phyloP scores from a whole-genome alignment of 2,888 invertebrate species.

The Amorpha juglandis region DNA sequence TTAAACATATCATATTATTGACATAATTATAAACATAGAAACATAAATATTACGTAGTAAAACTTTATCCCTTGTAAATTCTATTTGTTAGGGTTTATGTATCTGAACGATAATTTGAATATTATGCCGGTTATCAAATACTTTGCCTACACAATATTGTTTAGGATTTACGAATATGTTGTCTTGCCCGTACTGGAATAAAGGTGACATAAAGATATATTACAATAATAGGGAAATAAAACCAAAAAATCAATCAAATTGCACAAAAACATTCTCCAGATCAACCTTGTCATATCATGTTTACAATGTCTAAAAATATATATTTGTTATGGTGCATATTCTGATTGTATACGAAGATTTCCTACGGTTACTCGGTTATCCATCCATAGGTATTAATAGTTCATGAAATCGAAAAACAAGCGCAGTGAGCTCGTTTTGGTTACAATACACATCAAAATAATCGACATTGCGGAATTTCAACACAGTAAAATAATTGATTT shows the following conservation, averaged over 20 bases:
- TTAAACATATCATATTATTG: not conserved
- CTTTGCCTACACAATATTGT: not conserved
- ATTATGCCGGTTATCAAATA: too few relatives aligned
- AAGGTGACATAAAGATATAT: not conserved
- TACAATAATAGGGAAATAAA: not conserved
- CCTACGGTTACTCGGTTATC: constrained; percentile 40
- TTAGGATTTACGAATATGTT: too few relatives aligned
- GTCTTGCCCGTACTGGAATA: too few relatives aligned
- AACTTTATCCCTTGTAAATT: too few relatives aligned
- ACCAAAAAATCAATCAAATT: not conserved
- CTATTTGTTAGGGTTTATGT: too few relatives aligned
- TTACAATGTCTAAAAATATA: constrained; percentile 5
- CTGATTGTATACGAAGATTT: constrained; percentile 33
- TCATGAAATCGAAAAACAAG: constrained; percentile 36
- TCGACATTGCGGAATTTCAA: constrained; percentile 29
- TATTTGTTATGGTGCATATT: constrained; percentile 41
- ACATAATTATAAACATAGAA: not conserved
- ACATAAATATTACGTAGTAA: too few relatives aligned
- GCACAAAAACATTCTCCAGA: not conserved
- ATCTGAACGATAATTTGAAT: too few relatives aligned
- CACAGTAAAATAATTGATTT: constrained; percentile 24
- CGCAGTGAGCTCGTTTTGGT: constrained; percentile 29
- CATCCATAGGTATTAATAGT: constrained; percentile 19
- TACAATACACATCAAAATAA: constrained; percentile 28
- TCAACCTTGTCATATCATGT: not conserved